A percentile compares a stretch with the other conserved stretches of the same genome.
Conservation (phyloP, 2,113 vertebrate species). For the Pollimyrus isidori region DNA sequence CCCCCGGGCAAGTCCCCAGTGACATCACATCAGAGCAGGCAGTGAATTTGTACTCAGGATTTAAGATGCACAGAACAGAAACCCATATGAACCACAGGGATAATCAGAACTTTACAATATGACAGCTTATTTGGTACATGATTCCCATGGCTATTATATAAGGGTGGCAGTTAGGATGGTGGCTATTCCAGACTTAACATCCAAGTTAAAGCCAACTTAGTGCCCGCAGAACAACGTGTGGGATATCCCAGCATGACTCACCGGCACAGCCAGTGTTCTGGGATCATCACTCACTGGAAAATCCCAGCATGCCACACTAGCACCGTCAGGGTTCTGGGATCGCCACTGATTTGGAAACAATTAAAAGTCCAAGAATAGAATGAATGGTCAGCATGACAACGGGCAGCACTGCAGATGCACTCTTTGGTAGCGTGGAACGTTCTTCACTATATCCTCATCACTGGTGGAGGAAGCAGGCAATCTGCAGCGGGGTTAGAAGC, state of each 20-base stretch:
- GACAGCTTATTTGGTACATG: neutral
- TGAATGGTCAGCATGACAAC: neutral
- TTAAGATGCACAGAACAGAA: neutral
- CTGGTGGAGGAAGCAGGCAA: constrained; percentile 50
- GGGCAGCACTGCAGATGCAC: neutral
- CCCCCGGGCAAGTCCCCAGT: neutral
- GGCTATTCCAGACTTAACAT: neutral
- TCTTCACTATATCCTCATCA: constrained; percentile 31
- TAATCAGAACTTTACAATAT: neutral
- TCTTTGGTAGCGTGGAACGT: neutral
- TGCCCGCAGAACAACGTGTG: neutral
- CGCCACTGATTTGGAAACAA: neutral
- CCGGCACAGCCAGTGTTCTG: neutral
- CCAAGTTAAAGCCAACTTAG: neutral
- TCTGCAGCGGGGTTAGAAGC: constrained; percentile 53
- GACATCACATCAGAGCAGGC: too few species aligned
- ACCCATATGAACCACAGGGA: neutral
- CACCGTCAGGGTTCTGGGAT: too few species aligned
- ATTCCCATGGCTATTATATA: neutral
- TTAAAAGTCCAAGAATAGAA: constrained; percentile 28
- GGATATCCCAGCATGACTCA: neutral
- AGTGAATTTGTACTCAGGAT: neutral
- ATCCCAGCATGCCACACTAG: too few species aligned
- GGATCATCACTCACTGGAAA: neutral
- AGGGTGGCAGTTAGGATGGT: neutral